These are phyloP conservation scores for Cheirogaleus medius DNA, from an alignment of 2,113 vertebrate genomes.

Conservation along the genomic window DNA sequence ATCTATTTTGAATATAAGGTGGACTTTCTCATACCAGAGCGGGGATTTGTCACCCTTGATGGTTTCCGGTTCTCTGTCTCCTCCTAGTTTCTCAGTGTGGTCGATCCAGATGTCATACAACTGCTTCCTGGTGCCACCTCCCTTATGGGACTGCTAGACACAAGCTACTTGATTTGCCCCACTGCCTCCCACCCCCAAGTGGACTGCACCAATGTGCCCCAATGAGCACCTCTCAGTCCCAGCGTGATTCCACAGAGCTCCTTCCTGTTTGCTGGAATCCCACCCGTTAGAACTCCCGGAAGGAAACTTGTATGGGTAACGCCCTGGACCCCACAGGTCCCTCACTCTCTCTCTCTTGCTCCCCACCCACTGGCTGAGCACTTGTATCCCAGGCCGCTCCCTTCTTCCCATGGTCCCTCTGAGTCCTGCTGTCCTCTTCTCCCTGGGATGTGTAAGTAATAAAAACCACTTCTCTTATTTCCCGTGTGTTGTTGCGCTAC, in stretches of 20 bases:
- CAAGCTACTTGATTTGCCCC: no score
- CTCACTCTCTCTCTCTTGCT: neutral
- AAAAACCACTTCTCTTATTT: neutral
- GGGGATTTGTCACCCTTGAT: neutral
- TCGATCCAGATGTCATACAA: neutral
- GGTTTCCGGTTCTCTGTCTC: neutral
- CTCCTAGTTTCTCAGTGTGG: neutral
- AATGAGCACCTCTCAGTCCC: no score
- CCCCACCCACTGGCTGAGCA: no score
- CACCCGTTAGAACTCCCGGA: neutral
- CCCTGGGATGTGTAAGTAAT: no score
- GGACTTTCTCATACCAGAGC: neutral
- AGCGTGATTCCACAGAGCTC: neutral
- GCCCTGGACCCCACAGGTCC: no score
- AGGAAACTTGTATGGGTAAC: neutral
- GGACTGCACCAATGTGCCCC: neutral
- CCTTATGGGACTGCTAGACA: no score
- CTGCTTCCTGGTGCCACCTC: neutral
- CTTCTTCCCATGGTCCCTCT: no score
- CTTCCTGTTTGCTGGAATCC: neutral
- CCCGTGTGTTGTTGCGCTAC: fast-evolving
- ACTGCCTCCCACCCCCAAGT: neutral
- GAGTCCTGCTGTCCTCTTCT: neutral
- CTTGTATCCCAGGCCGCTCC: no score
- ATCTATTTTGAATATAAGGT: neutral